These are phyloP conservation scores for Pocillopora grandis DNA, from an alignment of 92 coral and sea anemone species.

Conservation along the genomic window DNA sequence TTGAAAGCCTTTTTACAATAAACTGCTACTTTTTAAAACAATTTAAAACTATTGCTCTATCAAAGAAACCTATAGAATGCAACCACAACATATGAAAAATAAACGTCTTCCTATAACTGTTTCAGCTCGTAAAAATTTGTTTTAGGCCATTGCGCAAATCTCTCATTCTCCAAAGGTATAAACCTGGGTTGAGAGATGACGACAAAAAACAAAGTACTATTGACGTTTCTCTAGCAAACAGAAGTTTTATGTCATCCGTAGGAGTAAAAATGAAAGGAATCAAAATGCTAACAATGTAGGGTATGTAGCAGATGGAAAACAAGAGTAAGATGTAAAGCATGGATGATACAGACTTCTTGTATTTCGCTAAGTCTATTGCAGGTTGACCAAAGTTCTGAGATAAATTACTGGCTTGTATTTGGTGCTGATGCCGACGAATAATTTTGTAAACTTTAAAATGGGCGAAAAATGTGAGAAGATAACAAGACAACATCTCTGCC, in stretches of 20 bases:
- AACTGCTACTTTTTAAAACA: too few species aligned
- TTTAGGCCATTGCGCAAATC: slow-evolving; percentile 7
- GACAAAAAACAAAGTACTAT: neutral
- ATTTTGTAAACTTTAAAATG: slow-evolving; percentile 15
- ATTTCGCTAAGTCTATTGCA: slow-evolving; percentile 9
- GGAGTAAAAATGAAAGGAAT: neutral
- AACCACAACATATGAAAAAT: too few species aligned
- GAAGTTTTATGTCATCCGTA: too few species aligned
- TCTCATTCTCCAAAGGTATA: slow-evolving; percentile 26
- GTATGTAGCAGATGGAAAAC: neutral
- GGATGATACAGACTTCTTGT: neutral
- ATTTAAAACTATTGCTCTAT: too few species aligned
- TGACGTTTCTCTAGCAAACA: neutral
- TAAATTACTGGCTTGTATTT: neutral
- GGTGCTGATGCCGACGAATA: slow-evolving; percentile 5
- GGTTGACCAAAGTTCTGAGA: neutral
- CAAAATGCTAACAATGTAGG: neutral
- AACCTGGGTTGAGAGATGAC: slow-evolving; percentile 3
- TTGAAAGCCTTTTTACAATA: too few species aligned
- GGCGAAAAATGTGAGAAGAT: neutral
- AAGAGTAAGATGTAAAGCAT: neutral
- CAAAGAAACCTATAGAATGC: too few species aligned
- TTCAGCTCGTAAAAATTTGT: neutral
- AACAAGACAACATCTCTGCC: neutral
- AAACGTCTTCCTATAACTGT: too few species aligned